phyloP scores from a whole-genome alignment of 2,888 invertebrate species.

The Polydrusus tereticollis region DNA sequence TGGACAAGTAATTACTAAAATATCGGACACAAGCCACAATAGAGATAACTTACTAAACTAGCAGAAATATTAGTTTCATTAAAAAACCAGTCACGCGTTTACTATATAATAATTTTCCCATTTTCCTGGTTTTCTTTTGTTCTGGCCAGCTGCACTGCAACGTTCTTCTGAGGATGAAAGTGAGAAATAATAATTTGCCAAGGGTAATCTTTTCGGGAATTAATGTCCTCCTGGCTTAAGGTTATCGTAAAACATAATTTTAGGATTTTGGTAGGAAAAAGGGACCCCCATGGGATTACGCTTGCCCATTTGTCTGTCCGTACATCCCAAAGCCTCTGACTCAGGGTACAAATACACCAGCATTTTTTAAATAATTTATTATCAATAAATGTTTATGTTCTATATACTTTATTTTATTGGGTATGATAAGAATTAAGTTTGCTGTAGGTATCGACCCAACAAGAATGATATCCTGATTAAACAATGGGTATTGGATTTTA shows the following conservation, averaged over 20 bases:
- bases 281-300: not conserved
- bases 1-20: too few species aligned
- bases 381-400: not conserved
- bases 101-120: slow-evolving; percentile 24
- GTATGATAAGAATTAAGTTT: not conserved
- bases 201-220: not conserved
- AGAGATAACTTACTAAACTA: not conserved
- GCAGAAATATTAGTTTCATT: not conserved
- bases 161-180: slow-evolving; percentile 8
- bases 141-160: slow-evolving; percentile 24
- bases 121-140: slow-evolving; percentile 25
- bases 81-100: slow-evolving; percentile 1
- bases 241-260: not conserved
- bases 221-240: not conserved
- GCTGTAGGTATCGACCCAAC: not conserved
- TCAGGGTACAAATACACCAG: too few species aligned
- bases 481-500: not conserved
- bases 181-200: not conserved
- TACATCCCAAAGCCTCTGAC: too few species aligned
- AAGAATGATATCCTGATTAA: not conserved
- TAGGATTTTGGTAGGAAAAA: not conserved
- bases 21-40: not conserved
- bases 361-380: not conserved
- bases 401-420: not conserved
- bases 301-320: not conserved